phyloP scores from a whole-genome alignment of 1,140 invertebrate genomes.

The Dendrolimus punctatus region DNA sequence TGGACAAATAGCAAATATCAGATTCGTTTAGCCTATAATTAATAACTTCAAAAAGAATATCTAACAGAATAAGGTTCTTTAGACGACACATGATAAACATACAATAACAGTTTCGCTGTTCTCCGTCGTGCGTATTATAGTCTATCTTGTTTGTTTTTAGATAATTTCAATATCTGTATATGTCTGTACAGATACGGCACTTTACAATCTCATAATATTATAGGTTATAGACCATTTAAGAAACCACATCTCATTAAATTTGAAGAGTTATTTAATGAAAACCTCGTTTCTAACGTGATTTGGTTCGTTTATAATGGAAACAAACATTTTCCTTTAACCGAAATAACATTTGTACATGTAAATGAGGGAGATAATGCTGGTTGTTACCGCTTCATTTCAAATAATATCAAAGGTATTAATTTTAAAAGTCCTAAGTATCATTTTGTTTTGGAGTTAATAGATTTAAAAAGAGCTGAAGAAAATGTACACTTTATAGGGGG shows the following conservation, averaged over 20 bases:
- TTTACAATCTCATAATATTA: neutral
- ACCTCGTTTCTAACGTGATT: conserved; percentile 6
- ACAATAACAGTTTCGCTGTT: neutral
- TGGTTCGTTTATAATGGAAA: conserved; percentile 20
- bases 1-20: no score
- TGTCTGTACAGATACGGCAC: no score
- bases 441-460: conserved; percentile 11
- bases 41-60: neutral
- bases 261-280: conserved; percentile 4
- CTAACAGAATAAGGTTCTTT: neutral
- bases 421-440: conserved; percentile 31
- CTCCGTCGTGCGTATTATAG: no score
- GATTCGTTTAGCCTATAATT: no score
- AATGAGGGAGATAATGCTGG: conserved; percentile 35
- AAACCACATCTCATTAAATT: neutral
- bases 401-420: conserved; percentile 44
- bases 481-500: neutral
- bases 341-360: conserved; percentile 51
- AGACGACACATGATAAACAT: neutral
- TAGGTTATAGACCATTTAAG: neutral
- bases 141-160: no score
- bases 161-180: no score
- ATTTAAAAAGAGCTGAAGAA: neutral
- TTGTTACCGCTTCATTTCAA: conserved; percentile 51
- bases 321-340: conserved; percentile 22